Base-by-base conservation (phyloP, 2,113 vertebrate species). In the Actinemys pallida region DNA sequence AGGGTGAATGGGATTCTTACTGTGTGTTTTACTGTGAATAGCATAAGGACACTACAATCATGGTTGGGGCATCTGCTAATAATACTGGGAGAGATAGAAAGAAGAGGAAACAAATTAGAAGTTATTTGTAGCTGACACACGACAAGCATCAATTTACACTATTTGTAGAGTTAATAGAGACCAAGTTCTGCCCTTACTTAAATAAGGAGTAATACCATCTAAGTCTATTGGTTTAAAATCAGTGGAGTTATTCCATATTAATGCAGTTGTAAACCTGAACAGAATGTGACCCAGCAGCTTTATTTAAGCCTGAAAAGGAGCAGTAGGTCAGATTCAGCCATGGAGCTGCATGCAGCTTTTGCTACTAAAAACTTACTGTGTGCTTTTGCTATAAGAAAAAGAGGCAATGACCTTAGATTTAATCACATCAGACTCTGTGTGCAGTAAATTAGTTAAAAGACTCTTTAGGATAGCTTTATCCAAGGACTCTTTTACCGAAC, bases 341-440 rank as follows among this genome's bases (percentile, higher is more conserved):
- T 0, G 2, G 86, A 91, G 62, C 16, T 85, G 56, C 57, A 27
- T 90, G 87, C 94, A 92, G 49, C 31, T 29, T 75, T 88, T 93
- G 57, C 94, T 93, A 96, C 97, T 95, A 94, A 96, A 97, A 97
- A 83, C 93, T 91, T 96, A 93, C 97, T 97, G 94, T 87, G 31
- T 90, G 83, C 88, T 91, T 95, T 95, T 79, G 76, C 93, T 84
- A 84, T 86, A 31, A 81, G 75, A 86, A 54, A 88, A 95, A 91
- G 88, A 94, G 90, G 80, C 92, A 88, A 89, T 82, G 80, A 95
- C 93, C 95, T 98, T 94, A 59, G 39, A 91, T 95, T 92, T 95
- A 95, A 96, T 97, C 90, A 91, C 59, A 89, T 92, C 96, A 88
- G 72, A 39, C 81, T 86, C 75, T 92, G 69, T 22, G n/a, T 96